A percentile compares a stretch with the other conserved stretches of the same genome.
Evolutionary conservation across 2,113 vertebrate genomes (phyloP).

Genomic region (Phyllostomus hastatus): DNA sequence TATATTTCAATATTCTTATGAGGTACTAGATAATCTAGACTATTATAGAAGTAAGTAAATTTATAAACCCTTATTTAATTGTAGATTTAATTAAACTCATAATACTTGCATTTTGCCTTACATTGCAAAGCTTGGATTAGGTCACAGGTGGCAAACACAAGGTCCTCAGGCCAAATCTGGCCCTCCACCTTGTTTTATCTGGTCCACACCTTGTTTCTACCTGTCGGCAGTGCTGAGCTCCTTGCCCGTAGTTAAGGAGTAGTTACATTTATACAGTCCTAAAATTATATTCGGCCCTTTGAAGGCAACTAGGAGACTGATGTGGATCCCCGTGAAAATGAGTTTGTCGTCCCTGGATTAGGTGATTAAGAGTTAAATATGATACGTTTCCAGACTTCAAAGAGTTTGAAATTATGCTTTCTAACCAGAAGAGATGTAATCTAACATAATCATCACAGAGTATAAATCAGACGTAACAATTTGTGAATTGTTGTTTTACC

Average conservation of each 20-base stretch:
- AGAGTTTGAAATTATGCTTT: slow-evolving; percentile 1
- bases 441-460: not conserved
- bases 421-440: slow-evolving; percentile 16
- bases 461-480: slow-evolving; percentile 56
- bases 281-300: too few relatives aligned
- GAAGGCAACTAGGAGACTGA: too few relatives aligned
- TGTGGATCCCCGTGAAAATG: too few relatives aligned
- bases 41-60: not conserved
- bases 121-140: not conserved
- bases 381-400: not conserved
- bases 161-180: too few relatives aligned
- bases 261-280: too few relatives aligned
- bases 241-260: too few relatives aligned
- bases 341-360: not conserved
- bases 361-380: not conserved
- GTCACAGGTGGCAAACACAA: too few relatives aligned
- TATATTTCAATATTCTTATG: not conserved
- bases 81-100: not conserved
- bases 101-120: not conserved
- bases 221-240: too few relatives aligned
- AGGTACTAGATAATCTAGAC: not conserved
- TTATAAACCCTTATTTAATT: not conserved
- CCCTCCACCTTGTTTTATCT: too few relatives aligned
- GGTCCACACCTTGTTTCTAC: too few relatives aligned
- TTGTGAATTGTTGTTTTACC: slow-evolving; percentile 55